Evolutionary conservation across 2,888 invertebrate genomes (phyloP).

Genomic region (Zootermopsis nevadensis): DNA sequence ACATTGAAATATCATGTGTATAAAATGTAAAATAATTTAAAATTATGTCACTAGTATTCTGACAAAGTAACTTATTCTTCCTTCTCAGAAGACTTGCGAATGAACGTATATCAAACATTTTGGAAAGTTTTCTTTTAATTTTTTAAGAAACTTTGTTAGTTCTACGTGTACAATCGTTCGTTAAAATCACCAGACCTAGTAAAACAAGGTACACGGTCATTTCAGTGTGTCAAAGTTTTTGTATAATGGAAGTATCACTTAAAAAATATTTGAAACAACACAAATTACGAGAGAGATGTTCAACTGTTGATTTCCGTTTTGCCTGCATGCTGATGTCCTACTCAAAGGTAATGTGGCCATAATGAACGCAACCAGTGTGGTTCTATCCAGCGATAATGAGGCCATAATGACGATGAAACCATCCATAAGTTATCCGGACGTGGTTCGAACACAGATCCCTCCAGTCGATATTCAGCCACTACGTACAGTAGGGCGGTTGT

Average conservation of each 20-base stretch:
- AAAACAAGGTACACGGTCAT: background rate
- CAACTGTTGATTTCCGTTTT: background rate
- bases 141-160: too few relatives aligned
- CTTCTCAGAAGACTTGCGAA: too few relatives aligned
- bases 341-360: constrained; percentile 28
- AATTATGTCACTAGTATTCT: too few relatives aligned
- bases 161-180: background rate
- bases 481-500: background rate
- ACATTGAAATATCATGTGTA: too few relatives aligned
- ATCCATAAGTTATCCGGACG: constrained; percentile 42
- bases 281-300: background rate
- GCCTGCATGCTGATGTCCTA: background rate
- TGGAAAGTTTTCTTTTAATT: too few relatives aligned
- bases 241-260: too few relatives aligned
- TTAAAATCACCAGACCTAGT: background rate
- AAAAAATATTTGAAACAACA: background rate
- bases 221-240: too few relatives aligned
- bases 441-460: constrained; percentile 40
- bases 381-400: constrained; percentile 33
- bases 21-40: too few relatives aligned
- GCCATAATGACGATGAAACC: constrained; percentile 39
- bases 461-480: constrained; percentile 35
- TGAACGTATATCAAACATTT: too few relatives aligned
- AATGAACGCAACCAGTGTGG: constrained; percentile 14
- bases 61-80: too few relatives aligned